Conservation (phyloP, 2,888 invertebrate genomes). For the Proisotoma minuta region DNA sequence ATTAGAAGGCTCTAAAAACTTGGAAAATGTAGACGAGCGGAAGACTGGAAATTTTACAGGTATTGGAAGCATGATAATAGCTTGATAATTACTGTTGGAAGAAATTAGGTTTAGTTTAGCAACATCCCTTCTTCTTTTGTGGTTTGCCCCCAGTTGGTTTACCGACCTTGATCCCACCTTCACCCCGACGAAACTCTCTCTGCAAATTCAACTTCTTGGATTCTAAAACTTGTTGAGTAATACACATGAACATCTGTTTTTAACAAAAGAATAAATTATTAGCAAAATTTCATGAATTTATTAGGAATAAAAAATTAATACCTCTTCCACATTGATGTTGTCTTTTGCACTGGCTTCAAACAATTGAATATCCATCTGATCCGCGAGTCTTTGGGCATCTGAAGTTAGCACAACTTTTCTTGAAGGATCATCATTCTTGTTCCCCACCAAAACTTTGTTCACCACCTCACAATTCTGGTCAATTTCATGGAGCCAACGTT, state of each 20-base stretch:
- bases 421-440: conserved; percentile 92
- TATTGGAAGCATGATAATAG: background rate
- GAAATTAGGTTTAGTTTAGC: conserved; percentile 1
- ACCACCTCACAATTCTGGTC: conserved; percentile 99
- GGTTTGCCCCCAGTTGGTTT: conserved; percentile 10
- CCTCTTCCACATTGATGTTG: conserved; percentile 98
- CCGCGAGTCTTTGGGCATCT: conserved; percentile 94
- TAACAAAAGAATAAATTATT: conserved; percentile 41
- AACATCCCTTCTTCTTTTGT: conserved; percentile 19
- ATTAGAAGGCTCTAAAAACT: background rate
- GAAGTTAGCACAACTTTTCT: conserved; percentile 93
- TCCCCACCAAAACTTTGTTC: conserved; percentile 96
- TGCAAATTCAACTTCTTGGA: conserved; percentile 77
- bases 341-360: conserved; percentile 99
- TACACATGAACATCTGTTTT: conserved; percentile 68
- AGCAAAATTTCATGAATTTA: background rate
- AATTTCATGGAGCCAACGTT: conserved; percentile 98
- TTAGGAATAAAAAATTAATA: conserved; percentile 55
- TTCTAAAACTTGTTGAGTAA: conserved; percentile 74
- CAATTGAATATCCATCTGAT: conserved; percentile 92
- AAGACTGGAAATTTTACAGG: conserved; percentile 6
- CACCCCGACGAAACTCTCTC: conserved; percentile 54
- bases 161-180: conserved; percentile 17
- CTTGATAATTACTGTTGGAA: background rate
- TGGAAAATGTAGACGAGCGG: background rate